Percentiles rank a stretch among this genome's conserved stretches.
phyloP scores from a whole-genome alignment of 2,113 vertebrate genomes.

The Naja naja region DNA sequence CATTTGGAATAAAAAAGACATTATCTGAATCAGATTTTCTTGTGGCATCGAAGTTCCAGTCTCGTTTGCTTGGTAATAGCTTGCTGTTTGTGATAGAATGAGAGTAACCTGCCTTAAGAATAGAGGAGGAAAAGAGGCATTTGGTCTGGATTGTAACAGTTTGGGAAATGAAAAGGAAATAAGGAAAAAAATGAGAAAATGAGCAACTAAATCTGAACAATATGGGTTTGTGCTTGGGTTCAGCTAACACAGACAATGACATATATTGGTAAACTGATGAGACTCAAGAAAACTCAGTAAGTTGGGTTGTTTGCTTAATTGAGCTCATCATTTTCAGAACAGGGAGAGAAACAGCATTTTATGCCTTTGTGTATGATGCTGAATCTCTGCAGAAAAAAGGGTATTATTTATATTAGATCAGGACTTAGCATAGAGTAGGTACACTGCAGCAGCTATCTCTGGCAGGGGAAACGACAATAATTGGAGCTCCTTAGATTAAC shows the following conservation, averaged over 20 bases:
- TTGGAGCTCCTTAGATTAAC: neutral
- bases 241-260: slow-evolving; percentile 7
- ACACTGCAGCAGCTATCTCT: neutral
- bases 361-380: neutral
- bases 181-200: slow-evolving; percentile 21
- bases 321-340: neutral
- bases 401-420: neutral
- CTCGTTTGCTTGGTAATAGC: slow-evolving; percentile 38
- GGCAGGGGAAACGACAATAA: neutral
- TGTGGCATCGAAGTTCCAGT: neutral
- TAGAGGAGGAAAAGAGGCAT: slow-evolving; percentile 11
- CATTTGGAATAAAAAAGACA: slow-evolving; percentile 5
- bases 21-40: neutral
- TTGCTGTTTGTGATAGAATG: slow-evolving; percentile 27
- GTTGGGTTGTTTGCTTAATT: neutral
- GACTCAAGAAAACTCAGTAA: neutral
- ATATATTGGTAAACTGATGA: neutral
- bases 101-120: slow-evolving; percentile 9
- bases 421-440: neutral
- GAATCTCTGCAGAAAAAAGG: neutral
- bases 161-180: neutral
- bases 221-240: slow-evolving; percentile 10
- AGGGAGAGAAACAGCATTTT: neutral
- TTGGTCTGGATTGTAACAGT: slow-evolving; percentile 10
- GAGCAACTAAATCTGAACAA: neutral